A percentile compares a stretch with the other conserved stretches of the same genome.
Conservation (phyloP, 2,888 invertebrate species). For the Acanthoscelides obtectus region DNA sequence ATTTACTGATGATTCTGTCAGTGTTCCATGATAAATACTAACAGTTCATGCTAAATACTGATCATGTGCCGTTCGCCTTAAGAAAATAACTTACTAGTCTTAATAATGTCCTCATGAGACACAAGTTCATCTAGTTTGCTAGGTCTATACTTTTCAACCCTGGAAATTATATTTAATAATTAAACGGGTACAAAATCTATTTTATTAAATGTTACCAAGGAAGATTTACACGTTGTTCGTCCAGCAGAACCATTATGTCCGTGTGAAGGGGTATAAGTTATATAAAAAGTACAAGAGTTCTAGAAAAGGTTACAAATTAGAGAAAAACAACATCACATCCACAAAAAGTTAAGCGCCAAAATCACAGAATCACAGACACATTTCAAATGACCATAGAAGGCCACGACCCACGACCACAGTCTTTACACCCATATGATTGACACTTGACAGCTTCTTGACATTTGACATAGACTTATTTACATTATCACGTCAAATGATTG, state of each 20-base stretch:
- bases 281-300: too few species aligned
- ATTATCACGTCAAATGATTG: background rate
- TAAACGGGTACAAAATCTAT: background rate
- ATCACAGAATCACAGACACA: too few species aligned
- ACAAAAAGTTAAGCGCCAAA: too few species aligned
- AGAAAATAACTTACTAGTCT: constrained; percentile 67
- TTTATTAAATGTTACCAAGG: constrained; percentile 54
- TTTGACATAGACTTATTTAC: background rate
- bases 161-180: constrained; percentile 39
- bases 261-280: background rate
- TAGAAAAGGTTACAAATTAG: too few species aligned
- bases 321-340: too few species aligned
- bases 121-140: constrained; percentile 86
- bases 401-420: too few species aligned
- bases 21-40: too few species aligned
- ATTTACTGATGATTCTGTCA: too few species aligned
- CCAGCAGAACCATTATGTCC: constrained; percentile 13
- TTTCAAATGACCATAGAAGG: too few species aligned
- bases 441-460: background rate
- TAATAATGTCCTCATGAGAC: constrained; percentile 95
- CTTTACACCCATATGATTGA: too few species aligned
- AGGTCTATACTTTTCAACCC: constrained; percentile 99
- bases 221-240: constrained; percentile 46
- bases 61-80: too few species aligned
- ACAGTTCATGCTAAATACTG: too few species aligned